Evolutionary conservation across 2,797 vertebrate genomes (phyloP).

Genomic region (Lateolabrax maculatus): DNA sequence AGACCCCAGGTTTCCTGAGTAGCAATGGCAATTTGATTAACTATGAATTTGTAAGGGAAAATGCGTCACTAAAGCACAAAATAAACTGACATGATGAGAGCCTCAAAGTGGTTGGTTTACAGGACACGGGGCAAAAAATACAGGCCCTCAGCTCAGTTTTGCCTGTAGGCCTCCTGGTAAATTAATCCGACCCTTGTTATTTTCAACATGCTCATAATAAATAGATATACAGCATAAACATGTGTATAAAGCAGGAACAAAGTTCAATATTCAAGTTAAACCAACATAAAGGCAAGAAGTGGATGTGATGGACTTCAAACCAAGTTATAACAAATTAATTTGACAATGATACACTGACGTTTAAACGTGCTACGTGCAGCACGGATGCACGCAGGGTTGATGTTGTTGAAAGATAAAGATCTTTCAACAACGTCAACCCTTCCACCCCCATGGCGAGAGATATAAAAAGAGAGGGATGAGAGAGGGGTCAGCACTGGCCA

Average conservation of each 20-base stretch:
- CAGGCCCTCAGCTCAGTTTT: neutral
- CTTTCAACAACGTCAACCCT: conserved; percentile 44
- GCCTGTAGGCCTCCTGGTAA: neutral
- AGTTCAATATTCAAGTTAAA: neutral
- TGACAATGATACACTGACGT: conserved; percentile 18
- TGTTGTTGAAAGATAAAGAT: too few relatives aligned
- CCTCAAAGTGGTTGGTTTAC: neutral
- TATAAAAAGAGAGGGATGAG: conserved; percentile 79
- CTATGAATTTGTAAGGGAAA: too few relatives aligned
- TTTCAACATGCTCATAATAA: neutral
- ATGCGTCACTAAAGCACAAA: too few relatives aligned
- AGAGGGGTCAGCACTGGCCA: conserved; percentile 92
- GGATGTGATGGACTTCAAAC: neutral
- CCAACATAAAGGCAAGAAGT: neutral
- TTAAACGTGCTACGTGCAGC: conserved; percentile 24
- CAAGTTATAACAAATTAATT: conserved; percentile 29
- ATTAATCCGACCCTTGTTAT: neutral
- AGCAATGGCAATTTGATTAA: too few relatives aligned
- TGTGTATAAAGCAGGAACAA: neutral
- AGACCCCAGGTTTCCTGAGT: too few relatives aligned
- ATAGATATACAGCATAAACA: too few relatives aligned
- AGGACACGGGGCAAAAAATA: neutral
- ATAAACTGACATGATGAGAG: neutral
- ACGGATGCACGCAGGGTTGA: too few relatives aligned
- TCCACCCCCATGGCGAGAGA: conserved; percentile 70